Evolutionary conservation across 2,797 vertebrate species (phyloP).

Genomic region (Bovichtus diacanthus): DNA sequence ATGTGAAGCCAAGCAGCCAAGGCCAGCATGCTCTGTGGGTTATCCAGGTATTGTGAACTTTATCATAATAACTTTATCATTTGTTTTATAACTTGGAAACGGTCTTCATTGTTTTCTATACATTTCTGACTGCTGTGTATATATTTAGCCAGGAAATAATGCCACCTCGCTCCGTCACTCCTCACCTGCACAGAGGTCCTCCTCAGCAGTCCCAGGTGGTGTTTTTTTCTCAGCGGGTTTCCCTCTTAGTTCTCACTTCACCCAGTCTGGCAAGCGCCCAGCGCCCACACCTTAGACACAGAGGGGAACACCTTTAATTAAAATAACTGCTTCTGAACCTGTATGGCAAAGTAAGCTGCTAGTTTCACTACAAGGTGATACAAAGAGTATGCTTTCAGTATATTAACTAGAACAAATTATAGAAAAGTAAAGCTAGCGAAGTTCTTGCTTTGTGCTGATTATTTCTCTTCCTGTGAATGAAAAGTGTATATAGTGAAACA

Average conservation of each 20-base stretch:
- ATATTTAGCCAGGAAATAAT: neutral
- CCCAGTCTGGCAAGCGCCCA: constrained; percentile 77
- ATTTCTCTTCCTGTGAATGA: neutral
- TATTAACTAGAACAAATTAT: neutral
- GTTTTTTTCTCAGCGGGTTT: constrained; percentile 58
- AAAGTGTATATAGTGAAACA: neutral
- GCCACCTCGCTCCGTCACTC: neutral
- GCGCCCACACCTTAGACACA: constrained; percentile 77
- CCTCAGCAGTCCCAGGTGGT: constrained; percentile 71
- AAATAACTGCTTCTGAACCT: constrained; percentile 13
- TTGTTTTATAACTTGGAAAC: neutral
- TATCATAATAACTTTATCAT: neutral
- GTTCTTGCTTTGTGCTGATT: too few relatives aligned
- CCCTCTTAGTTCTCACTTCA: constrained; percentile 68
- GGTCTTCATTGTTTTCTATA: neutral
- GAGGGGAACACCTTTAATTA: constrained; percentile 23
- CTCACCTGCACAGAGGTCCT: constrained; percentile 85
- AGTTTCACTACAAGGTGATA: neutral
- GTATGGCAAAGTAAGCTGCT: neutral
- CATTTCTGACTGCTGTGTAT: neutral
- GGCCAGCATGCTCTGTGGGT: neutral
- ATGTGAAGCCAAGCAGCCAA: too few relatives aligned
- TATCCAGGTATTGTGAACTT: neutral
- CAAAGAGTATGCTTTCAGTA: neutral
- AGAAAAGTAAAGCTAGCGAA: neutral